Evolutionary conservation across 2,113 vertebrate genomes (phyloP), one percentile per base, ranked within the genome.

Genomic region (Micromys minutus): DNA sequence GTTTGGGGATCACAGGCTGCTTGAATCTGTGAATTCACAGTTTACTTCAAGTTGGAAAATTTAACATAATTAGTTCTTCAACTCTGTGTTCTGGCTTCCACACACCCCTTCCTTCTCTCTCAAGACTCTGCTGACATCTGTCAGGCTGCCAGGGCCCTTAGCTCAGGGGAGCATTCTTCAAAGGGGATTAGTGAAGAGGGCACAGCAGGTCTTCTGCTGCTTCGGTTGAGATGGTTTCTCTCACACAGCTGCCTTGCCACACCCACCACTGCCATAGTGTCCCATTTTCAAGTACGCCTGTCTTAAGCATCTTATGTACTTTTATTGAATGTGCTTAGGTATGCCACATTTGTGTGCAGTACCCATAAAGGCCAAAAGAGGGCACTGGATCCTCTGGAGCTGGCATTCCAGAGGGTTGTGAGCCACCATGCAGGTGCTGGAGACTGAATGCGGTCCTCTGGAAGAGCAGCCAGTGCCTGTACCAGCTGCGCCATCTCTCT

Each of bases 21-120:
- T n/a, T 47, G 34, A 72, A 45, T 57, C 81, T 79, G 71, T 10
- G 31, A 89, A 67, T 61, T 94, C 63, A 80, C 81, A 80, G 63
- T 69, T 79, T 71, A 89, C 22, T 47, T 71, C 10, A 39, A 67
- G 80, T 61, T 72, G 69, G 67, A 91, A 86, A 65, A n/a, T 65
- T 42, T 57, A n/a, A 39, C 45, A 34, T 67, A 77, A 67, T 65
- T 63, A 50, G 65, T 75, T 95, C 93, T 91, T 92, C 36, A 65
- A 71, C 16, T 22, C 24, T 71, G 75, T n/a, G 45, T 59, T 80
- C 31, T 55, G 29, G 52, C 45, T 55, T 16, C 72, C 26, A 39
- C 63, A 88, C 26, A 63, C 21, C 3, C 55, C 12, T 34, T 10
- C 36, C 65, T 24, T 45, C 9, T 4, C 3, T 31, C 63, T 6